Base-by-base conservation (phyloP, 2,113 vertebrate species). In the Rhinoderma darwinii region DNA sequence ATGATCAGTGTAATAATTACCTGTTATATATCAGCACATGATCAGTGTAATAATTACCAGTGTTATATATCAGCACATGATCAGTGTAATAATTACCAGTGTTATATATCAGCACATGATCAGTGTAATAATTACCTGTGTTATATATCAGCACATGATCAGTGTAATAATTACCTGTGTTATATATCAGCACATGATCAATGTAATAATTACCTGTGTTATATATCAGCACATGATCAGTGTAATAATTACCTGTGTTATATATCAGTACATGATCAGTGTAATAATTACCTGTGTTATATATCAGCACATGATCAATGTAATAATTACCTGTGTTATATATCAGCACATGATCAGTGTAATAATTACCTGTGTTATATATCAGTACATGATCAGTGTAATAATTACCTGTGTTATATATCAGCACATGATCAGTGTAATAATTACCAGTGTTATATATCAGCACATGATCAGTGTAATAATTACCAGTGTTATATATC, bases 1-100 rank as follows among this genome's bases (percentile, higher is more conserved):
- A n/a, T n/a, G n/a, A n/a, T 90, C 94, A 93, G 89, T 95, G 94
- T n/a, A 88, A 95, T 95, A 59, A 83, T 94, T 89, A 98, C 97
- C 97, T 27, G 90, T 92, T n/a, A n/a, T 66, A 66, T 32, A 66
- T 14, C 61, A n/a, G 61, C 15, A 66, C 20, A 30, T 51, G 15
- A 32, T n/a, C n/a, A n/a, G n/a, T n/a, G n/a, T n/a, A n/a, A n/a
- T 32, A 51, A 5, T 51, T 17, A 54, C 72, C 72, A 6, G 17
- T 41, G 72, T 39, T 74, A 74, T n/a, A n/a, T 66, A 66, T 14
- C 41, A 18, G 41, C 22, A 66, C 61, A 61, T n/a, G 25, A 59
- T 6, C 54, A 54, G 17, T 54, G 22, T 22, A 22, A 54, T 86
- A 94, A n/a, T n/a, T 89, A 98, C 97, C 97, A 30, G 90, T 92